Conservation (phyloP, 1,140 invertebrate species). For the Diabrotica undecimpunctata region DNA sequence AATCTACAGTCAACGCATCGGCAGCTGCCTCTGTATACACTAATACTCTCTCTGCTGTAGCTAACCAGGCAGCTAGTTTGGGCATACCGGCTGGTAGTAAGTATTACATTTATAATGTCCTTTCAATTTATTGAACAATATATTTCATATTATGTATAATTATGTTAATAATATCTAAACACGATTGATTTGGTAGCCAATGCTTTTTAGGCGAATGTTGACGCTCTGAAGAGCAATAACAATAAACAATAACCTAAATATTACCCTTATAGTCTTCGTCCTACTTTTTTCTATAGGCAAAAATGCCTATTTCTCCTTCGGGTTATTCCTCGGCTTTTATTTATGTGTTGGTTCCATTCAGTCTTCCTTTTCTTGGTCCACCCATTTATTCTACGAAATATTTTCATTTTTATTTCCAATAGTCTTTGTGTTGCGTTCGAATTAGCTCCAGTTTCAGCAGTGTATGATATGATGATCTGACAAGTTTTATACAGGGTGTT, state of each 20-base stretch:
- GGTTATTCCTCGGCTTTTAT: too few species aligned
- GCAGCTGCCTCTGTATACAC: constrained; percentile 58
- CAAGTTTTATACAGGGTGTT: too few species aligned
- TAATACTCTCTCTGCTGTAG: constrained; percentile 73
- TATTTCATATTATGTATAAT: neutral
- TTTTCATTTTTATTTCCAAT: too few species aligned
- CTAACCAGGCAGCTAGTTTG: constrained; percentile 75
- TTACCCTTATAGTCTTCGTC: too few species aligned
- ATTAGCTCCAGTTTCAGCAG: too few species aligned
- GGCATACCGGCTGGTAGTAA: constrained; percentile 63
- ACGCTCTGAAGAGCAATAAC: neutral
- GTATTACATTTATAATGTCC: constrained; percentile 33
- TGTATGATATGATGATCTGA: too few species aligned
- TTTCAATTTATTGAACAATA: neutral
- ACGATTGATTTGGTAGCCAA: neutral
- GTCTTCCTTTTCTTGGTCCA: too few species aligned
- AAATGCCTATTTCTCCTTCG: too few species aligned
- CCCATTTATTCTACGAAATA: too few species aligned
- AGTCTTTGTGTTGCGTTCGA: too few species aligned
- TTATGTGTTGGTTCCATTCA: too few species aligned
- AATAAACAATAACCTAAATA: neutral
- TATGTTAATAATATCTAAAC: neutral
- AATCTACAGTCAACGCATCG: constrained; percentile 44
- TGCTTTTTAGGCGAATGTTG: neutral
- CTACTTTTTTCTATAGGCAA: too few species aligned